Conservation (phyloP, 2,797 vertebrate genomes). For the Esox masquinongy region DNA sequence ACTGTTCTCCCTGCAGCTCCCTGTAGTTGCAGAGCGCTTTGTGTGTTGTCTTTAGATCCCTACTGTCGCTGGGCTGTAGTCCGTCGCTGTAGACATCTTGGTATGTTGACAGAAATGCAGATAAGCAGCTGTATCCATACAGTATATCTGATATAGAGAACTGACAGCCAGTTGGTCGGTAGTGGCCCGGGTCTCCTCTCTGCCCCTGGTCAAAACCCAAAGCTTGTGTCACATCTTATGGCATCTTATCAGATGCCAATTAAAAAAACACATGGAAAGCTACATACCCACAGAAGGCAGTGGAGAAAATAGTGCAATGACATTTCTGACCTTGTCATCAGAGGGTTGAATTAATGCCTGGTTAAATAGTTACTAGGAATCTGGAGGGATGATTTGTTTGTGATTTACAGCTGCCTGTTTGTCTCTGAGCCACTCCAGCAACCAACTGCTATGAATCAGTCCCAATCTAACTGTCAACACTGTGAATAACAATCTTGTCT, state of each 20-base stretch:
- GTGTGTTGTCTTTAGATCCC: not conserved
- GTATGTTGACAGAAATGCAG: not conserved
- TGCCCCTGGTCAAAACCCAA: not conserved
- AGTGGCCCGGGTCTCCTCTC: not conserved
- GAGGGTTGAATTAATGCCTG: slow-evolving; percentile 5
- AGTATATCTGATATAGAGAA: not conserved
- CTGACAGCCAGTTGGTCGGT: not conserved
- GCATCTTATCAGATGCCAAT: not conserved
- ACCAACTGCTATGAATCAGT: slow-evolving; percentile 29
- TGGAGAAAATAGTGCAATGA: not conserved
- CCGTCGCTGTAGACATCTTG: slow-evolving; percentile 4
- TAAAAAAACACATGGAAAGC: not conserved
- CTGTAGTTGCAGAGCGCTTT: not conserved
- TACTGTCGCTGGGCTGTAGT: not conserved
- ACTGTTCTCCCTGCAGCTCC: not conserved
- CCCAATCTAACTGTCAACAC: slow-evolving; percentile 11
- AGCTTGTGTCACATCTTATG: not conserved
- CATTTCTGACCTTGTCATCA: not conserved
- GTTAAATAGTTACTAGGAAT: slow-evolving; percentile 4
- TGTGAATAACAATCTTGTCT: slow-evolving; percentile 59
- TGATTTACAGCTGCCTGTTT: slow-evolving; percentile 46
- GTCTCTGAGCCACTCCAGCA: slow-evolving; percentile 39
- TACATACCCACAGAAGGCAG: not conserved
- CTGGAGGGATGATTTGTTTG: slow-evolving; percentile 3
- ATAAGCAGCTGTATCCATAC: not conserved